phyloP scores from a whole-genome alignment of 2,797 vertebrate genomes.

The Xiphorhynchus erythropygius region DNA sequence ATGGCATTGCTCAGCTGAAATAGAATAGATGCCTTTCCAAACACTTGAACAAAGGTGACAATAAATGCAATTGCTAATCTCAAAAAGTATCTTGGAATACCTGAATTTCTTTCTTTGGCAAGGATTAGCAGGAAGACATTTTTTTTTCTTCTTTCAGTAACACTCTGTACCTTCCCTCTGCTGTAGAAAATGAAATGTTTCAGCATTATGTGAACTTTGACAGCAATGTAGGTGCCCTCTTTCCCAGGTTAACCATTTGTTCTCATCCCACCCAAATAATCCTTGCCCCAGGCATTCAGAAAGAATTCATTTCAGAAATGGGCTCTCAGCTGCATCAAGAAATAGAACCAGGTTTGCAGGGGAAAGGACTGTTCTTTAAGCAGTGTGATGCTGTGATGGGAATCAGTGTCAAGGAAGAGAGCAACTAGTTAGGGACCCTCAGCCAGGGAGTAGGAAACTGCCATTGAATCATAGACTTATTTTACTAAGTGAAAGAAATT shows the following conservation, averaged over 20 bases:
- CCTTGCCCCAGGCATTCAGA: neutral
- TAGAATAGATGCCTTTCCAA: neutral
- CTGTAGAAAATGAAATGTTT: neutral
- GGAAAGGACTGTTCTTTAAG: neutral
- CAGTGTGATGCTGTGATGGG: neutral
- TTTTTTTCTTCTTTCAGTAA: neutral
- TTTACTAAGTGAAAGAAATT: neutral
- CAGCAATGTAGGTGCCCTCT: neutral
- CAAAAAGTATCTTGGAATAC: neutral
- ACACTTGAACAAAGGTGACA: neutral
- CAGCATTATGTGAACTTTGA: neutral
- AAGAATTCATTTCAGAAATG: neutral
- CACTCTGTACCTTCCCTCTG: neutral
- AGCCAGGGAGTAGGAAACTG: neutral
- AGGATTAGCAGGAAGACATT: neutral
- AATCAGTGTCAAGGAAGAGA: neutral
- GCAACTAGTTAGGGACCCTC: neutral
- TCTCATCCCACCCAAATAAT: neutral
- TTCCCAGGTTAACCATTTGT: neutral
- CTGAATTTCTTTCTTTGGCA: neutral
- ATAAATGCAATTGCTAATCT: neutral
- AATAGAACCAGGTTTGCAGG: neutral
- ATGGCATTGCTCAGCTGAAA: neutral
- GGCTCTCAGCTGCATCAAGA: neutral
- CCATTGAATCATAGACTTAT: neutral